Evolutionary conservation across 1,140 invertebrate species (phyloP).

Genomic region (Sinella curviseta): DNA sequence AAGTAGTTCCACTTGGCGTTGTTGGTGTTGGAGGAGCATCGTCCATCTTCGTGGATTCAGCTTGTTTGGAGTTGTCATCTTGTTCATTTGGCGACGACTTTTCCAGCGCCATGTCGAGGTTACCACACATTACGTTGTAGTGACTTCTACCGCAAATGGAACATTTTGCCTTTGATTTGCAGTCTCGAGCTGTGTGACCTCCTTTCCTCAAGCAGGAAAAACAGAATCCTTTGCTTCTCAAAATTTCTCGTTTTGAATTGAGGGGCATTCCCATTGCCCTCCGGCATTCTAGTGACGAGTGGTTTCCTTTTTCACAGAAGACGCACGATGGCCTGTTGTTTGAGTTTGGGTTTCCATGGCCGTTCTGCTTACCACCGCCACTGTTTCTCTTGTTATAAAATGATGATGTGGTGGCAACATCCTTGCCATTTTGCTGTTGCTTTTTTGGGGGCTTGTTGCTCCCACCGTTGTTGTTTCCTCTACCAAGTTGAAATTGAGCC

Average conservation of each 20-base stretch:
- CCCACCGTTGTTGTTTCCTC: neutral
- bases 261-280: slow-evolving; percentile 19
- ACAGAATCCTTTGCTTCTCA: neutral
- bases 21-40: neutral
- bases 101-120: neutral
- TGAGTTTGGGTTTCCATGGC: neutral
- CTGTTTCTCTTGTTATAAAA: neutral
- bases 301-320: slow-evolving; percentile 25
- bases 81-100: neutral
- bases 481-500: neutral
- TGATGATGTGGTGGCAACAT: neutral
- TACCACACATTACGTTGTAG: neutral
- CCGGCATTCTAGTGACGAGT: neutral
- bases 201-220: neutral
- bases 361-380: neutral
- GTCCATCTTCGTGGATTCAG: neutral
- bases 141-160: neutral
- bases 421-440: neutral
- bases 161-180: neutral
- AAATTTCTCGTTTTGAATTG: neutral
- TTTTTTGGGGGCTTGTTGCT: neutral
- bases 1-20: neutral
- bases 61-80: neutral
- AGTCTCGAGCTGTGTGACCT: neutral
- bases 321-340: neutral